phyloP scores from a whole-genome alignment of 2,797 vertebrate genomes.

The Premnoplex brunnescens region DNA sequence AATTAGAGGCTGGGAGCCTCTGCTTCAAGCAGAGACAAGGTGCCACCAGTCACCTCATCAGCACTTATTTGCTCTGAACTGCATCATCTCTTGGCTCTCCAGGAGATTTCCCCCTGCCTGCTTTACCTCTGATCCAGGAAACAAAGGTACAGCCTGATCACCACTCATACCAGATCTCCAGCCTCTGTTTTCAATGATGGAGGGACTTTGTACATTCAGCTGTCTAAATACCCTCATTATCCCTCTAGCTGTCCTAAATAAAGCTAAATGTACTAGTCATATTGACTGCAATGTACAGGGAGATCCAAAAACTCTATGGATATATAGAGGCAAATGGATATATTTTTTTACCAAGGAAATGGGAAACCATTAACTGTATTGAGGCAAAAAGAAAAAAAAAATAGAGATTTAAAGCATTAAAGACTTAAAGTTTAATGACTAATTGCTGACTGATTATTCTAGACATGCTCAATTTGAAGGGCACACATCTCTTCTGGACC shows the following conservation, averaged over 20 bases:
- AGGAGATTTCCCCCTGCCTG: background rate
- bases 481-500: background rate
- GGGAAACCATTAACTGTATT: background rate
- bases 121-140: background rate
- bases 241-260: conserved; percentile 15
- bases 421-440: background rate
- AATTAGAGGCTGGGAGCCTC: background rate
- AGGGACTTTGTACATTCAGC: background rate
- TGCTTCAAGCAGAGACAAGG: background rate
- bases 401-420: background rate
- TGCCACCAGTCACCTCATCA: background rate
- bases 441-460: background rate
- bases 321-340: background rate
- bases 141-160: background rate
- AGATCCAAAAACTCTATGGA: background rate
- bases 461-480: background rate
- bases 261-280: background rate
- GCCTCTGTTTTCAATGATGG: background rate
- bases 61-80: background rate
- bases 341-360: background rate
- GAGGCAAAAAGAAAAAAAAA: background rate
- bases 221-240: background rate
- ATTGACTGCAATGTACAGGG: background rate
- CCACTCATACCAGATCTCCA: background rate
- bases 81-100: background rate